A percentile compares a stretch with the other conserved stretches of the same genome.
Conservation (phyloP, 2,888 invertebrate species). For the Amphiduros pacificus region DNA sequence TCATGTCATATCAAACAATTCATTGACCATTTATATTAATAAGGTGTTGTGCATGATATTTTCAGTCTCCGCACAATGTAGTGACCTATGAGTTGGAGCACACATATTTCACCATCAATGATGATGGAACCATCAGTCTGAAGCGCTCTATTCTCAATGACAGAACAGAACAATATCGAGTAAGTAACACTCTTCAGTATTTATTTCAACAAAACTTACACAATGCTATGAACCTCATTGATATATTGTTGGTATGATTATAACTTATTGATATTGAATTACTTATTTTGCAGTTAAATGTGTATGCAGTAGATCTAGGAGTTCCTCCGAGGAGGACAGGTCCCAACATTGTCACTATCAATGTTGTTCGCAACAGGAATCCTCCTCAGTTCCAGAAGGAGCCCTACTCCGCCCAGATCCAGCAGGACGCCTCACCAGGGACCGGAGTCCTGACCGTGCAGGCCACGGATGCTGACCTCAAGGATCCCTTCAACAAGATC, state of each 20-base stretch:
- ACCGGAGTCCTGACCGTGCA: conserved; percentile 25
- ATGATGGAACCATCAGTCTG: conserved; percentile 21
- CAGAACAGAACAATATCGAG: conserved; percentile 18
- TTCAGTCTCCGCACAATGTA: conserved; percentile 29
- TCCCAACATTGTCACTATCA: conserved; percentile 28
- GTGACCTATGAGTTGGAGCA: conserved; percentile 27
- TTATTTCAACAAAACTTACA: background rate
- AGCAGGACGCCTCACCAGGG: conserved; percentile 33
- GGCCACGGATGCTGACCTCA: conserved; percentile 22
- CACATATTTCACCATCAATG: conserved; percentile 41
- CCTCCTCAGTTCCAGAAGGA: conserved; percentile 38
- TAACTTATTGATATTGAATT: conserved; percentile 1
- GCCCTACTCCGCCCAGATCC: conserved; percentile 16
- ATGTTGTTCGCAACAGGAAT: conserved; percentile 38
- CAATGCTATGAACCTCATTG: background rate
- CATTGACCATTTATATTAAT: too few species aligned
- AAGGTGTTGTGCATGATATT: too few species aligned
- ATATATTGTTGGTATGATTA: background rate
- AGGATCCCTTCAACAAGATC: conserved; percentile 44
- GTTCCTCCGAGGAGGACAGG: conserved; percentile 24
- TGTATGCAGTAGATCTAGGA: conserved; percentile 27
- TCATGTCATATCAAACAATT: too few species aligned
- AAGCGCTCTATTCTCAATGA: conserved; percentile 29
- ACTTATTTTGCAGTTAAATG: conserved; percentile 25
- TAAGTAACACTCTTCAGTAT: conserved; percentile 6